A percentile compares a stretch with the other conserved stretches of the same genome.
Evolutionary conservation across 2,888 invertebrate species (phyloP).

Genomic region (Rotaria magnacalcarata): DNA sequence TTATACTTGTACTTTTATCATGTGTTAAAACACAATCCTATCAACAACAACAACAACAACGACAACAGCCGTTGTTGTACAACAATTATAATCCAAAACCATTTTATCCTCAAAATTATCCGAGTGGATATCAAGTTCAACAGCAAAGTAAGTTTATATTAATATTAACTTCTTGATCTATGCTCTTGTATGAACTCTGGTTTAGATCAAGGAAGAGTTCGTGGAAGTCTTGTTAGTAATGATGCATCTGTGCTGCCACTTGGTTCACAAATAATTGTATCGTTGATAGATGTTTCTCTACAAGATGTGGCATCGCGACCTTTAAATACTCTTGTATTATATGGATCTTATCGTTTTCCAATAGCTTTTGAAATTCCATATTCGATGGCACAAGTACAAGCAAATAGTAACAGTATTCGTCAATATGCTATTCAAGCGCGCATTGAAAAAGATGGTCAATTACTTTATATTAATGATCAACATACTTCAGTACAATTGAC

Average conservation of each 20-base stretch:
- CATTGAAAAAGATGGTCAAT: background rate
- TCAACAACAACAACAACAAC: background rate
- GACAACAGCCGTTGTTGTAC: background rate
- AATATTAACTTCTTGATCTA: background rate
- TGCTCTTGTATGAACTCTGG: background rate
- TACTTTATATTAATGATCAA: background rate
- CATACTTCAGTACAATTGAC: background rate
- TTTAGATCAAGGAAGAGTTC: background rate
- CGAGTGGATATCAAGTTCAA: background rate
- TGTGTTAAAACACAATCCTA: background rate
- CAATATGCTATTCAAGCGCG: background rate
- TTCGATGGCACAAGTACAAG: background rate
- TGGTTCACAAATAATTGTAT: background rate
- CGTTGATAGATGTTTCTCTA: background rate
- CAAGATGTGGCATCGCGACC: background rate
- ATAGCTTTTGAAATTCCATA: constrained; percentile 19
- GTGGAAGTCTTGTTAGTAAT: background rate
- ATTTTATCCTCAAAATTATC: background rate
- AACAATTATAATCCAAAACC: background rate
- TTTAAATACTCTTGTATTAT: background rate
- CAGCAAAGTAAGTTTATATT: background rate
- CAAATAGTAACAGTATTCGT: background rate
- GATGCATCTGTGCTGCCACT: background rate
- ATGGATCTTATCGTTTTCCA: constrained; percentile 30
- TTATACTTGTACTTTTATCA: background rate